Evolutionary conservation across 1,140 invertebrate genomes (phyloP).

Genomic region (Drosophila leontia): DNA sequence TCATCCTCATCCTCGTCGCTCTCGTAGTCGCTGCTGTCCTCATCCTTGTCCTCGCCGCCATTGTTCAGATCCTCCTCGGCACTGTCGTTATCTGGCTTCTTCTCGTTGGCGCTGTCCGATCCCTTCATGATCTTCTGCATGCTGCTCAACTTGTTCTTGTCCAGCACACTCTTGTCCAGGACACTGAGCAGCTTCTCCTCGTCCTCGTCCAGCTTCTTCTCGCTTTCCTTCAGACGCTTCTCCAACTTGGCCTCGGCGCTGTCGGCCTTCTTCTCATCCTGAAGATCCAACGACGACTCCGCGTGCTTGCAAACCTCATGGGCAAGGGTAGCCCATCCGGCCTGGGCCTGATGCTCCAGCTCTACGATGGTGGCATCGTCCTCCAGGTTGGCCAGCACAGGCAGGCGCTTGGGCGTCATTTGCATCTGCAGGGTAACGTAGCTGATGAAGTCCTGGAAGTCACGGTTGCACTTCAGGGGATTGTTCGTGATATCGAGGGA

Average conservation of each 20-base stretch:
- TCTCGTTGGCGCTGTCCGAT: constrained; percentile 58
- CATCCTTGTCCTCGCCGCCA: constrained; percentile 84
- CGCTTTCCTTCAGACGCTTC: constrained; percentile 72
- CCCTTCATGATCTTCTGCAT: constrained; percentile 86
- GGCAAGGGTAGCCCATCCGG: constrained; percentile 71
- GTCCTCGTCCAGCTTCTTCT: constrained; percentile 85
- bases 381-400: constrained; percentile 85
- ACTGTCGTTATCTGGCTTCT: constrained; percentile 82
- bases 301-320: constrained; percentile 77
- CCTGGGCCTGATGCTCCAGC: constrained; percentile 48
- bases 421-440: constrained; percentile 86
- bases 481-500: constrained; percentile 88
- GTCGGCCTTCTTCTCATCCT: constrained; percentile 45
- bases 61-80: constrained; percentile 77
- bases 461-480: constrained; percentile 87
- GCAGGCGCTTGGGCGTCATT: constrained; percentile 85
- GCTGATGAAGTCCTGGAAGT: constrained; percentile 87
- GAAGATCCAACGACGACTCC: constrained; percentile 1
- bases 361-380: constrained; percentile 60
- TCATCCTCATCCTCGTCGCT: constrained; percentile 67
- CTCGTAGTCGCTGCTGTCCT: constrained; percentile 53
- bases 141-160: constrained; percentile 63
- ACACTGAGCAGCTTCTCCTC: constrained; percentile 68
- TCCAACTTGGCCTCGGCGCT: constrained; percentile 71
- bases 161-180: constrained; percentile 73